Conservation (phyloP, 2,888 invertebrate genomes). For the Margaritifera margaritifera region DNA sequence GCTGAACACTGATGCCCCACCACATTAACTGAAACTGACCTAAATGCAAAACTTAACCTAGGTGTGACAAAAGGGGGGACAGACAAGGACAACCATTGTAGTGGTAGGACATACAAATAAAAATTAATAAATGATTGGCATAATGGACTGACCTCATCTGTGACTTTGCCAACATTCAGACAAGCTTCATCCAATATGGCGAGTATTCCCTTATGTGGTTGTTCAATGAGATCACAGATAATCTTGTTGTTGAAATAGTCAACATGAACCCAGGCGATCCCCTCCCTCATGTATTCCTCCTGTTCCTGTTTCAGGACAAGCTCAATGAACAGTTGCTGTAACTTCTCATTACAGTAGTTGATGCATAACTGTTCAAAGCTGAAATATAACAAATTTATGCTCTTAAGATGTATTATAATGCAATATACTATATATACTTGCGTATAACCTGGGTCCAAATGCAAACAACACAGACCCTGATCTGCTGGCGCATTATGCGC, state of each 20-base stretch:
- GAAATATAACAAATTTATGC: conserved; percentile 35
- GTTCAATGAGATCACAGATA: conserved; percentile 96
- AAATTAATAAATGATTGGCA: too few relatives aligned
- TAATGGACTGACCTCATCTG: conserved; percentile 75
- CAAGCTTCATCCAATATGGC: conserved; percentile 98
- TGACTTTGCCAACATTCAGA: conserved; percentile 93
- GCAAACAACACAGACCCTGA: too few relatives aligned
- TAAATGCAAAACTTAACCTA: background rate
- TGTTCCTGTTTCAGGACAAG: conserved; percentile 96
- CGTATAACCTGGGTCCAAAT: too few relatives aligned
- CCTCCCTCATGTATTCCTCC: conserved; percentile 95
- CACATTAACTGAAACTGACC: background rate
- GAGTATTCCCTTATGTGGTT: conserved; percentile 90
- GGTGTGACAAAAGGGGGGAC: background rate
- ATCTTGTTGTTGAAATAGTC: conserved; percentile 97
- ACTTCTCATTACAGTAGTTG: conserved; percentile 98
- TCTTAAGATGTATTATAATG: background rate
- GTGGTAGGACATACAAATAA: background rate
- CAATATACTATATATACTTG: too few relatives aligned
- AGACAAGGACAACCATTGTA: background rate
- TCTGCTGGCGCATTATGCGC: too few relatives aligned
- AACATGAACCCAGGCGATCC: conserved; percentile 95
- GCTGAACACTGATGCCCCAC: too few relatives aligned
- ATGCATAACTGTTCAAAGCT: conserved; percentile 97
- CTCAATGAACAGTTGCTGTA: conserved; percentile 98